These are phyloP conservation scores for Spinibarbus caldwelli DNA, from an alignment of 2,797 vertebrate species.

Conservation along the genomic window DNA sequence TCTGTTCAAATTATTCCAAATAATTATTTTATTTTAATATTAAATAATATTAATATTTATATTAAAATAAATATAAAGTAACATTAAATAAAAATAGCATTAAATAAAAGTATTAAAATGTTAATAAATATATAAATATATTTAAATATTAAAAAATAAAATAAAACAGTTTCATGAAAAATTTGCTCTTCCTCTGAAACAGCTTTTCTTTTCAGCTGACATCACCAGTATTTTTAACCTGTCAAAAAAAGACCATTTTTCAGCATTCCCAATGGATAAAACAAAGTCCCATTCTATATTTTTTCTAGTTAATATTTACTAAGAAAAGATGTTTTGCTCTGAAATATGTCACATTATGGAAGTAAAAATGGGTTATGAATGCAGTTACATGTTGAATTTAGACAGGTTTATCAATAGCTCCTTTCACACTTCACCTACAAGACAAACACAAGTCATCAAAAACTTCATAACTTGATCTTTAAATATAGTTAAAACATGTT, in stretches of 20 bases:
- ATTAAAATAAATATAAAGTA: not conserved
- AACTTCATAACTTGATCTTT: not conserved
- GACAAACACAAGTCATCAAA: not conserved
- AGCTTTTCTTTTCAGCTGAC: not conserved
- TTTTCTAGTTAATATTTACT: not conserved
- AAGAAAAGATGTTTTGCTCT: not conserved
- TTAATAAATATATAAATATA: not conserved
- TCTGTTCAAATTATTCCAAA: not conserved
- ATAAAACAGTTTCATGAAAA: not conserved
- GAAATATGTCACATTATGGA: constrained; percentile 2
- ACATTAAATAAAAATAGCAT: not conserved
- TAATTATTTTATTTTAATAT: not conserved
- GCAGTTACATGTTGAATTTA: not conserved
- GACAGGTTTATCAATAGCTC: not conserved
- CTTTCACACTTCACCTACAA: not conserved
- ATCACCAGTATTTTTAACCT: not conserved
- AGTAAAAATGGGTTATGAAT: not conserved
- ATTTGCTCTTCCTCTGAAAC: not conserved
- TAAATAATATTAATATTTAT: not conserved
- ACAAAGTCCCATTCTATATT: not conserved
- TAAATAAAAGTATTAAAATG: not conserved
- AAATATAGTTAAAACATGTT: not conserved
- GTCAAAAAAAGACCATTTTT: not conserved
- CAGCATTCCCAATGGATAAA: not conserved
- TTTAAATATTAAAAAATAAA: not conserved